These are phyloP conservation scores for Anneissia japonica DNA, from an alignment of 35 echinoderm and acorn worm species.

Conservation along the genomic window DNA sequence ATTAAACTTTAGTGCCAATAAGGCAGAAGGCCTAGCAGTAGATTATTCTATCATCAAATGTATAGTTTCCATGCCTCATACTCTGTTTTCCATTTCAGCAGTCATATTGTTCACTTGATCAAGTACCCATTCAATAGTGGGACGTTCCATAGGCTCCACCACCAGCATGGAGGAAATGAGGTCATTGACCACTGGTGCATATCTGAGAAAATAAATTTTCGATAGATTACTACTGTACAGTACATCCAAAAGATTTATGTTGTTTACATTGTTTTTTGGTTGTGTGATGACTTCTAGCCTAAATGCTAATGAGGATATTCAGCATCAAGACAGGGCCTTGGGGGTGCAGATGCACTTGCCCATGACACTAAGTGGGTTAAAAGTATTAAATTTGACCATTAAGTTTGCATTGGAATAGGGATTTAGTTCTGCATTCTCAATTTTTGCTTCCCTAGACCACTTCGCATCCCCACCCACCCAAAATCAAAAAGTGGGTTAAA, in stretches of 20 bases:
- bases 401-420: too few species aligned
- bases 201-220: constrained; percentile 33
- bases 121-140: constrained; percentile 68
- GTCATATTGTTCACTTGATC: constrained; percentile 49
- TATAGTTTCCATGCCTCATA: constrained; percentile 9
- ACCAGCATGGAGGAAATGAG: constrained; percentile 63
- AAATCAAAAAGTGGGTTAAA: too few species aligned
- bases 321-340: neutral
- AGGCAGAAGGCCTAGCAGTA: neutral
- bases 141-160: constrained; percentile 86
- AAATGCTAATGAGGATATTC: neutral
- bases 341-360: too few species aligned
- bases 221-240: neutral
- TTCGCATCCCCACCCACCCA: too few species aligned
- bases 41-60: neutral
- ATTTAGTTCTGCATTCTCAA: too few species aligned
- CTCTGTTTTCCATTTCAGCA: constrained; percentile 63
- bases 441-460: too few species aligned
- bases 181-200: constrained; percentile 59
- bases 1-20: neutral
- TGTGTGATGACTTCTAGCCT: constrained; percentile 20
- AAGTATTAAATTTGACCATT: too few species aligned
- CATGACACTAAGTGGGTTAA: too few species aligned
- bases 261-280: constrained; percentile 6
- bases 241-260: neutral